Evolutionary conservation across 2,888 invertebrate genomes (phyloP).

Genomic region (Orchestes rusci): DNA sequence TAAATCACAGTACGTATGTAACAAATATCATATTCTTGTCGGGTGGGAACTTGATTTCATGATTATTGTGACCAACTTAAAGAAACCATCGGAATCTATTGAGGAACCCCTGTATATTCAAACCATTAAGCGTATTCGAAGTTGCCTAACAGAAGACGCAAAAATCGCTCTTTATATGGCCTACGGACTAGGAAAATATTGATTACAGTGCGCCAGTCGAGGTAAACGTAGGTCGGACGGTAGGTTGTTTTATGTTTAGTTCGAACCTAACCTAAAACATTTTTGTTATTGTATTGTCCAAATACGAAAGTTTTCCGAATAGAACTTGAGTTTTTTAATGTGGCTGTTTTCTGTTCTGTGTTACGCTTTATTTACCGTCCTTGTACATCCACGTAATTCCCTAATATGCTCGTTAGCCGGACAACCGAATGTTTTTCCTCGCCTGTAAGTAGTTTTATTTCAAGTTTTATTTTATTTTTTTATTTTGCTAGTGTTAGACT

Average conservation of each 20-base stretch:
- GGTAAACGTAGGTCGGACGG: constrained; percentile 37
- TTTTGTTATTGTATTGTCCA: constrained; percentile 20
- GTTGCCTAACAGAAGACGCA: background rate
- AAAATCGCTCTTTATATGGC: background rate
- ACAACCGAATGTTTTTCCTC: constrained; percentile 33
- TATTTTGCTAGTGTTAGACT: constrained; percentile 7
- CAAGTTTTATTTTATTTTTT: constrained; percentile 14
- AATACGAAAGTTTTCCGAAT: constrained; percentile 23
- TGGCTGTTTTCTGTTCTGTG: constrained; percentile 28
- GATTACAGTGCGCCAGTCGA: constrained; percentile 26
- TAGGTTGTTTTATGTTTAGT: constrained; percentile 36
- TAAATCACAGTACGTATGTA: no score
- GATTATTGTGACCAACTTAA: no score
- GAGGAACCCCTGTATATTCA: no score
- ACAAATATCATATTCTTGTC: no score
- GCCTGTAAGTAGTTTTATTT: constrained; percentile 31
- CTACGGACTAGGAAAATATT: no score
- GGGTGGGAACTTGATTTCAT: no score
- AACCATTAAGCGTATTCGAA: no score
- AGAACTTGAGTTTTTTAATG: constrained; percentile 23
- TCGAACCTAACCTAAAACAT: constrained; percentile 33
- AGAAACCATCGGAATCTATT: no score
- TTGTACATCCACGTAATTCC: constrained; percentile 12
- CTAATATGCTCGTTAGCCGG: constrained; percentile 32
- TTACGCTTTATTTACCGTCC: constrained; percentile 24